Base-by-base conservation (phyloP, 2,888 invertebrate species). In the Tetranychus truncatus region DNA sequence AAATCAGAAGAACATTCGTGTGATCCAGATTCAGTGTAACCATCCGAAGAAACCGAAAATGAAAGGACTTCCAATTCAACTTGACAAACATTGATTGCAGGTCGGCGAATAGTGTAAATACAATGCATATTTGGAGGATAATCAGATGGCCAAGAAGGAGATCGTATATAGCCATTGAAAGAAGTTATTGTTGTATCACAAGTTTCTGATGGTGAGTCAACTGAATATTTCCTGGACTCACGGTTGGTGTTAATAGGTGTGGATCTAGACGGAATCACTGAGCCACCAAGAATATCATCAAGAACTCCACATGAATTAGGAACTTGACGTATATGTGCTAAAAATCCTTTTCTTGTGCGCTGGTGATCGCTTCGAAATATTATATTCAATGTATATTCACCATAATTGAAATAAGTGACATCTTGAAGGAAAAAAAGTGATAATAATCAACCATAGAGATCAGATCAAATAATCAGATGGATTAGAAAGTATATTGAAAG, bases 241-340 rank as follows among this genome's bases (percentile, higher is more conserved):
- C 71, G 18, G 20, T 71, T 15, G 71, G 5, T 34, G 15, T 9
- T 55, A 11, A 46, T 11, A 55, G 55, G 7, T 55, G 55, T 55
- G 15, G 9, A 15, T 15, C 55, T 55, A 9, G 72, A 6, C 6
- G 73, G 73, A 21, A 20, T 72, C 20, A 72, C 73, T 20, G 45
- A 20, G 9, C 18, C 18, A 18, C 11, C 18, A 4, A 67, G 24
- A 75, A 18, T 45, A 0, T 74, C 76, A 7, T 76, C 76, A 55
- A 55, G 55, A 55, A 55, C 55, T 15, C 55, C 55, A 69, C 79
- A 78, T 11, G 77, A 77, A 46, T 78, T 77, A 7, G 77, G 77
- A 21, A 79, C 66, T 71, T 79, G 79, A 15, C 76, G 78, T 20
- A 79, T 46, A 65, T 78, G 76, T 1, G 78, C 76, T 76, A 78